Base-by-base conservation (phyloP, 2,797 vertebrate genomes). In the Petrocephalus schoutedeni region DNA sequence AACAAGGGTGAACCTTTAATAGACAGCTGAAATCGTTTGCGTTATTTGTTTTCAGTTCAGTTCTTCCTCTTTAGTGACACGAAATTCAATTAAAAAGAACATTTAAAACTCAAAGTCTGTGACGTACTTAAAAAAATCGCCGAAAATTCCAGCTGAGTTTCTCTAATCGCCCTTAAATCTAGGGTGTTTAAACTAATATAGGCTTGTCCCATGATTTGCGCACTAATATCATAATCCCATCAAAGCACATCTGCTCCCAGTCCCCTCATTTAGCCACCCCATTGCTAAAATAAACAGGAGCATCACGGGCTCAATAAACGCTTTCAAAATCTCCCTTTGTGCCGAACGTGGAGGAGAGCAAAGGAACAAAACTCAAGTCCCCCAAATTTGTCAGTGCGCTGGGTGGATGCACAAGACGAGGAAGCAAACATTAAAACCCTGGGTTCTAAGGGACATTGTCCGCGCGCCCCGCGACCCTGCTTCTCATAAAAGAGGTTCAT, bases 141-240 rank as follows among this genome's bases (percentile, higher is more conserved):
- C 84, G 12, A 86, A 86, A 51, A 86, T 49, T 64, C 28, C 58
- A 54, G 19, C 19, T 59, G 59, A 71, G 80, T 32, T 51, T 45
- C 57, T 51, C 36, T 86, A 86, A 86, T 64, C 85, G 58, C 56
- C 41, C 28, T 56, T 85, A 54, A 86, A 85, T 57, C n/a, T 59
- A 16, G 83, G 10, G 61, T 86, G 59, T 85, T 88, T 88, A 64
- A 88, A 88, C 49, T 71, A 51, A 87, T 88, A 85, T 36, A 23
- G 19, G 80, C 28, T 74, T 67, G 64, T 88, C 83, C 93, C 93
- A 90, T 86, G 95, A 95, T 94, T 94, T 92, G 89, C 92, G 94
- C 94, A 95, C 95, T 96, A 95, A 95, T 95, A 93, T 93, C 93
- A 92, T 96, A 96, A 96, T 96, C 95, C 95, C 95, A 96, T 96